Evolutionary conservation across 2,888 invertebrate genomes (phyloP), one percentile per base, ranked within the genome.

Genomic region (Siphonodentalium dalli): DNA sequence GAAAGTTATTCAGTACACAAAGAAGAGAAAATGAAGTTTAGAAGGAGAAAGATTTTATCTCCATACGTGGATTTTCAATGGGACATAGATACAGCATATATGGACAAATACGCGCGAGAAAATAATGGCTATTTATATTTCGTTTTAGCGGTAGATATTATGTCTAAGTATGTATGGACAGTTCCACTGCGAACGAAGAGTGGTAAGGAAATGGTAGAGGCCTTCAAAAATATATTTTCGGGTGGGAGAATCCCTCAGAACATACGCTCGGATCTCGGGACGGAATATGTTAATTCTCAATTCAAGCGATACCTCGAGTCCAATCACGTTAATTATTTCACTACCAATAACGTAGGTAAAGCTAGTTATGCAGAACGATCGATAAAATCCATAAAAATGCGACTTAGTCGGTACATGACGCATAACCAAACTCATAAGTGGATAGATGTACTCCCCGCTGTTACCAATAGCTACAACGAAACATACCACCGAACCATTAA

Each of bases 291-390:
- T 8, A 28, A 27, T 29, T 26, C 34, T 18, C 13, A 28, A 20
- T 29, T 51, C 1, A 29, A 15, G 33, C 3, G 21, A 31, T 43
- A 33, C 39, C 33, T 51, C 15, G 33, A 28, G 11, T 23, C 37
- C 11, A 11, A 38, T 11, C 18, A 23, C 13, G 24, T 51, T 33
- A 15, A 38, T 2, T 20, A 24, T 2, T 24, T 51, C 33, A 33
- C 29, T 11, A 31, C 31, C 11, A 38, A 51, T 11, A 51, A 52
- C 26, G 38, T 34, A 34, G 33, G 31, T 5, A 42, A 49, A 20
- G 40, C 40, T 11, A 42, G 37, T 33, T 52, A 31, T 45, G 45
- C 40, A 9, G 52, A 52, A 45, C 23, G 52, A 2, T 28, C 21
- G 6, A 52, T 52, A 21, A 24, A 39, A 11, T 45, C 44, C 6